These are phyloP conservation scores for Charadrius vociferus DNA, from an alignment of 2,113 vertebrate species.

Conservation along the genomic window DNA sequence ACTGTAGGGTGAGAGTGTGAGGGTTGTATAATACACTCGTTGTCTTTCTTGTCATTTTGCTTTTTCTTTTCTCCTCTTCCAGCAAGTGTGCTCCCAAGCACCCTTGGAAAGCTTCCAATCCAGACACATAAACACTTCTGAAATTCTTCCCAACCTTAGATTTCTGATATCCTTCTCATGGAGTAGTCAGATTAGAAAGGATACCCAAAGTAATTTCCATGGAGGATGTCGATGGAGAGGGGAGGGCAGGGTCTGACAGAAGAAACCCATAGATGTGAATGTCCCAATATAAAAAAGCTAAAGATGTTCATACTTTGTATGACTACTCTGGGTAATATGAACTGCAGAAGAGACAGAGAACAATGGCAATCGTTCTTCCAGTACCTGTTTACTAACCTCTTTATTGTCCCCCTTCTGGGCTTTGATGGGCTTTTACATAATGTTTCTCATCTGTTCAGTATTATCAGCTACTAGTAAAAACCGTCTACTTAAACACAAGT, in stretches of 20 bases:
- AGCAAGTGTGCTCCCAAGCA: neutral
- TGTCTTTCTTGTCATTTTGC: neutral
- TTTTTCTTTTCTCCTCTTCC: neutral
- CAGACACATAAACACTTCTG: neutral
- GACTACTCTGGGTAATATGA: neutral
- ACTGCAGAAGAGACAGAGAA: neutral
- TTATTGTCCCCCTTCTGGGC: neutral
- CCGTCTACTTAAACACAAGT: neutral
- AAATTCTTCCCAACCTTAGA: neutral
- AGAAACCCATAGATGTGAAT: rapidly evolving
- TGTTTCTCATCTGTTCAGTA: neutral
- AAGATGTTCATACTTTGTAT: neutral
- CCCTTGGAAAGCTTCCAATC: neutral
- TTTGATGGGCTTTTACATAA: neutral
- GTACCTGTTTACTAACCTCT: neutral
- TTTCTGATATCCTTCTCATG: neutral
- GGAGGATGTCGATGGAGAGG: neutral
- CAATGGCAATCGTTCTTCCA: neutral
- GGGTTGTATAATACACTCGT: neutral
- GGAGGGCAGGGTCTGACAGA: neutral
- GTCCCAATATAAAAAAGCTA: neutral
- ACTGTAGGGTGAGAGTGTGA: neutral
- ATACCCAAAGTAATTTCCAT: neutral
- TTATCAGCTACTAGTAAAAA: neutral
- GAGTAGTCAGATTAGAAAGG: neutral